phyloP scores from a whole-genome alignment of 2,888 invertebrate species.

The Germaria angustata region DNA sequence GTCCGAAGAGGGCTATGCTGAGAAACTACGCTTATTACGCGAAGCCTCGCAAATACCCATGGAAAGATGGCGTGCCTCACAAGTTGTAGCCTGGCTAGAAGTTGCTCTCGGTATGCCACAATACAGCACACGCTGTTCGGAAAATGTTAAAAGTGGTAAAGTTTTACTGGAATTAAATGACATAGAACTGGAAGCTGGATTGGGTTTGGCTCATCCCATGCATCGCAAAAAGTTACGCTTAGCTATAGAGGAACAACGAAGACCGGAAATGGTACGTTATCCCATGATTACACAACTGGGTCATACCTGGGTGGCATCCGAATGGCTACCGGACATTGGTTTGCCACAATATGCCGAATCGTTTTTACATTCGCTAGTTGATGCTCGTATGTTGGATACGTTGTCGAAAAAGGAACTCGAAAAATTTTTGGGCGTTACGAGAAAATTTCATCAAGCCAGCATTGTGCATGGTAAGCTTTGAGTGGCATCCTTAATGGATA shows the following conservation, averaged over 20 bases:
- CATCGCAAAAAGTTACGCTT: constrained; percentile 95
- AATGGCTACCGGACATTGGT: constrained; percentile 95
- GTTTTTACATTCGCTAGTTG: constrained; percentile 93
- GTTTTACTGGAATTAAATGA: constrained; percentile 95
- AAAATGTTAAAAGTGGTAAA: constrained; percentile 97
- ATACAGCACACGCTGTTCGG: constrained; percentile 92
- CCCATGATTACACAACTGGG: constrained; percentile 92
- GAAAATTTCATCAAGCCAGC: constrained; percentile 96
- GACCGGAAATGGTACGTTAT: constrained; percentile 92
- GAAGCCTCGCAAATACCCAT: constrained; percentile 92
- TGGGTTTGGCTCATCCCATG: constrained; percentile 95
- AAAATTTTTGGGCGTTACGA: constrained; percentile 93
- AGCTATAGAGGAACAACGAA: constrained; percentile 95
- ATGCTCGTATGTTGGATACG: constrained; percentile 95
- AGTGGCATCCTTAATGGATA: no score
- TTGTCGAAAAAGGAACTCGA: constrained; percentile 96
- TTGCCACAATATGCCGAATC: constrained; percentile 93
- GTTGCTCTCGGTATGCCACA: constrained; percentile 96
- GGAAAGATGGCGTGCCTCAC: constrained; percentile 94
- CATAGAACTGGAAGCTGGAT: constrained; percentile 92
- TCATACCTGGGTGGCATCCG: constrained; percentile 96
- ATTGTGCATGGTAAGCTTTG: constrained; percentile 88
- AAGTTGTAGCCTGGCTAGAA: constrained; percentile 96
- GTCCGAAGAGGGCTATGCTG: constrained; percentile 79
- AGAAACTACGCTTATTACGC: constrained; percentile 82